These are phyloP conservation scores for Pogonophryne albipinna DNA, from an alignment of 2,797 vertebrate genomes.

Conservation along the genomic window DNA sequence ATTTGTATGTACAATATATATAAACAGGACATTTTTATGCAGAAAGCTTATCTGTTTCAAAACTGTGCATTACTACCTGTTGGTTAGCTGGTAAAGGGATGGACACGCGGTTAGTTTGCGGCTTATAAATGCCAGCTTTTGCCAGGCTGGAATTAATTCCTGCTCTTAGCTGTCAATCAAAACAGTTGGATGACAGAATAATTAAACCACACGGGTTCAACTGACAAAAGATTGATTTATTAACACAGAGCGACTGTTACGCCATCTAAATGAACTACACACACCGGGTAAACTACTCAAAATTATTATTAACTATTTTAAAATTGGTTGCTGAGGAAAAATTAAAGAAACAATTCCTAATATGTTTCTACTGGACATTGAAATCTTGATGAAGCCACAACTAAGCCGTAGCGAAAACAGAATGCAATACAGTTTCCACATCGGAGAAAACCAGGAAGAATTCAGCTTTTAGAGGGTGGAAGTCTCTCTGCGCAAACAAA, in stretches of 20 bases:
- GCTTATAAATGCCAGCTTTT: background rate
- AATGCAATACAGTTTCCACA: background rate
- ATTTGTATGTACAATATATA: too few species aligned
- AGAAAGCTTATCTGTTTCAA: too few species aligned
- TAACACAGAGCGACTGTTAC: background rate
- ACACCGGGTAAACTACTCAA: background rate
- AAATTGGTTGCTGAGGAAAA: slow-evolving; percentile 1
- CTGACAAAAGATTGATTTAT: background rate
- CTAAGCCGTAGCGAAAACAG: background rate
- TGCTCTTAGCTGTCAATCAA: background rate
- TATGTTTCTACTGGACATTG: background rate
- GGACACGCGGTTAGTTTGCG: background rate
- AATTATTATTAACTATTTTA: background rate
- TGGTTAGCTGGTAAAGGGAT: background rate
- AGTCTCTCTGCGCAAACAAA: background rate
- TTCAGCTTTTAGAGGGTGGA: background rate
- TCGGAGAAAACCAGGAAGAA: background rate
- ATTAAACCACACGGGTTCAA: background rate
- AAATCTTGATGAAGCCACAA: background rate
- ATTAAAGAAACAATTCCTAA: too few species aligned
- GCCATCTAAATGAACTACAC: slow-evolving; percentile 7
- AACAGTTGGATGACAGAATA: background rate
- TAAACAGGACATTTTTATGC: background rate
- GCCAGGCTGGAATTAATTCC: background rate
- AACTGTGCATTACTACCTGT: slow-evolving; percentile 12